Conservation (phyloP, 2,888 invertebrate genomes). For the Acrocyrtus sp. region DNA sequence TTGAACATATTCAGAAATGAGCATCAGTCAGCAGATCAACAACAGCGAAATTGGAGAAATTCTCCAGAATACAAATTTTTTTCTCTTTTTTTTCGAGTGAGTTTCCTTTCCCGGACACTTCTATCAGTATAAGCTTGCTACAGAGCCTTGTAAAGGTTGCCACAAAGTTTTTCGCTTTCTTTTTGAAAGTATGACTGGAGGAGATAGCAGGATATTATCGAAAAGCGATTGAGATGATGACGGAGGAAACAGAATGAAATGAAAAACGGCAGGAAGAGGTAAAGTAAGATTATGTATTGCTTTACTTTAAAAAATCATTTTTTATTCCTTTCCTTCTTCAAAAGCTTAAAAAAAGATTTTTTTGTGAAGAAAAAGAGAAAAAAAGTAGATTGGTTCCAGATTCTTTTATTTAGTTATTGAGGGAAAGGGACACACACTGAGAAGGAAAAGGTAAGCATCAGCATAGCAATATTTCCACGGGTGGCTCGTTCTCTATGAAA, state of each 20-base stretch:
- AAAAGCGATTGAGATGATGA: conserved; percentile 22
- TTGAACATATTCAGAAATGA: conserved; percentile 1
- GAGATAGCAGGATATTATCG: conserved; percentile 15
- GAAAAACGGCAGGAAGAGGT: conserved; percentile 26
- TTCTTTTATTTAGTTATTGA: neutral
- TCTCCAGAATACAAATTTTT: conserved; percentile 39
- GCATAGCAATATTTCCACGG: no score
- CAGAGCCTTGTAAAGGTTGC: no score
- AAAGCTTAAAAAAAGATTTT: neutral
- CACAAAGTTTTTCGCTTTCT: no score
- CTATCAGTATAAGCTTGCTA: no score
- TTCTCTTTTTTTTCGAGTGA: neutral
- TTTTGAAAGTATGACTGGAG: no score
- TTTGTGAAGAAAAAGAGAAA: conserved; percentile 4
- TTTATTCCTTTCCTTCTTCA: neutral
- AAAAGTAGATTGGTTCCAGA: conserved; percentile 4
- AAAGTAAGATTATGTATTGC: conserved; percentile 11
- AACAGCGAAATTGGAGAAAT: conserved; percentile 30
- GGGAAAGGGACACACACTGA: no score
- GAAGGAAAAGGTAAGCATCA: no score
- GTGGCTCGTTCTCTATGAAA: no score
- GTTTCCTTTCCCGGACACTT: neutral
- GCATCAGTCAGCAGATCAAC: conserved; percentile 10
- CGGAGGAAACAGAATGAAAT: conserved; percentile 22
- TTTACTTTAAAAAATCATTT: neutral